These are phyloP conservation scores for human DNA, from an alignment of 2,113 vertebrate genomes.

Conservation along the genomic window GRCh38 chrX:13959501-13960000, in stretches of 20 bases:
- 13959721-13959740: neutral
- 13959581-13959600: neutral
- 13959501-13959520: neutral
- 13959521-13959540: neutral
- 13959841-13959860: neutral
- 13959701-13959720: neutral
- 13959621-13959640: neutral
- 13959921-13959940: neutral
- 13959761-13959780: neutral
- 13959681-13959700: neutral
- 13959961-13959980: neutral
- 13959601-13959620: neutral
- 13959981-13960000: neutral
- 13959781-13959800: neutral
- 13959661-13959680: neutral
- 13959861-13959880: neutral
- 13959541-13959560: neutral
- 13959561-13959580: neutral
- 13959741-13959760: neutral
- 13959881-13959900: neutral
- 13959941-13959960: neutral
- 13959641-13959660: neutral
- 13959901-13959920: neutral
- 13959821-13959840: neutral
- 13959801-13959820: neutral